Conservation (phyloP, 92 coral and sea anemone species). For the Parazoanthus atlanticus region DNA sequence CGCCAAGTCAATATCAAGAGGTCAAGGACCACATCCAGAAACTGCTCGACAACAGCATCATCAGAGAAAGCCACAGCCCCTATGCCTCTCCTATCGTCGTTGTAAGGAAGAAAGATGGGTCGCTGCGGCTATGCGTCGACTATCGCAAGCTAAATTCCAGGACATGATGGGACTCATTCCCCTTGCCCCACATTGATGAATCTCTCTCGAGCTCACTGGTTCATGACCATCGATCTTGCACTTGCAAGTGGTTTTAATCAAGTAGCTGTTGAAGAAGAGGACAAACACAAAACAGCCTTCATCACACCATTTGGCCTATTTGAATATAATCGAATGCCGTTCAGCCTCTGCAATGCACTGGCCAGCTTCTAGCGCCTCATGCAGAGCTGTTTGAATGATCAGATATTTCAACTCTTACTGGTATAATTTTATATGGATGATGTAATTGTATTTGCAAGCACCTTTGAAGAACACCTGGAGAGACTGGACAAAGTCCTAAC, state of each 20-base stretch:
- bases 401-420: conserved; percentile 16
- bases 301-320: background rate
- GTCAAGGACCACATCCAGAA: conserved; percentile 55
- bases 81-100: conserved; percentile 50
- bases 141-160: conserved; percentile 49
- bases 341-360: background rate
- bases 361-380: background rate
- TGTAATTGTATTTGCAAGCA: conserved; percentile 16
- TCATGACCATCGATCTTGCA: conserved; percentile 16
- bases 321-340: background rate
- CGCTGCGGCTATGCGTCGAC: conserved; percentile 46
- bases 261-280: conserved; percentile 9
- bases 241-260: conserved; percentile 21
- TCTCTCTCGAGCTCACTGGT: conserved; percentile 43
- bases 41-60: conserved; percentile 34
- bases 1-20: conserved; percentile 57
- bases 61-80: conserved; percentile 56
- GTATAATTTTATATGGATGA: background rate
- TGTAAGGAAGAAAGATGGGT: conserved; percentile 54
- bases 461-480: conserved; percentile 33
- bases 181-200: conserved; percentile 52
- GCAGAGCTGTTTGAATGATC: conserved; percentile 32
- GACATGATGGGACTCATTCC: conserved; percentile 43
- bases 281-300: background rate
- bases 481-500: background rate